Evolutionary conservation across 2,113 vertebrate genomes (phyloP).

Genomic region (Acinonyx jubatus): DNA sequence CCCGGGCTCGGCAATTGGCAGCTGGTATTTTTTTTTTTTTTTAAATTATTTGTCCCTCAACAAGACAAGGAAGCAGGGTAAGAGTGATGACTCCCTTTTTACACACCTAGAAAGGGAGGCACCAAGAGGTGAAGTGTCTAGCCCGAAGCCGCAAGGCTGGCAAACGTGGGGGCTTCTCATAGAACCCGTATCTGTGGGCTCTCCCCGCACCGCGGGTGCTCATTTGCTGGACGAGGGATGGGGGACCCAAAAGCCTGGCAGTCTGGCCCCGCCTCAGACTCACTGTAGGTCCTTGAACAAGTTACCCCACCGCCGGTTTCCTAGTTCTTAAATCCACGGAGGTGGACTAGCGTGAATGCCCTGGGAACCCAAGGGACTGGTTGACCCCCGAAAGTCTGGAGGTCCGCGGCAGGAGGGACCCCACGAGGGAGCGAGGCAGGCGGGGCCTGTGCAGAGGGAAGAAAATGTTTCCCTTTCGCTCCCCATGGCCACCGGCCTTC

Average conservation of each 20-base stretch:
- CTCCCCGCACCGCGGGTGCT: not conserved
- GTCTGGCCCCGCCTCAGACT: not conserved
- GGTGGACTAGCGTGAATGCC: not conserved
- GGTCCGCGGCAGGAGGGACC: not conserved
- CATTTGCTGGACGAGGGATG: not conserved
- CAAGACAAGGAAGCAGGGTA: not conserved
- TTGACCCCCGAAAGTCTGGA: not conserved
- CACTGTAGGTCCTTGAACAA: not conserved
- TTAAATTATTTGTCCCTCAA: not conserved
- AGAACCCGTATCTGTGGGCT: not conserved
- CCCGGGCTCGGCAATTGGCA: not conserved
- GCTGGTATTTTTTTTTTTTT: not conserved
- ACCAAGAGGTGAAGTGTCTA: not conserved
- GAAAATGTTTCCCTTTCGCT: not conserved
- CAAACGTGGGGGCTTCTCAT: not conserved
- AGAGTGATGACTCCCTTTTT: not conserved
- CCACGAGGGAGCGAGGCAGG: not conserved
- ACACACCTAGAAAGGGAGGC: not conserved
- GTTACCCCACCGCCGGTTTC: not conserved
- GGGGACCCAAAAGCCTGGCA: not conserved
- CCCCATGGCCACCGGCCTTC: not conserved
- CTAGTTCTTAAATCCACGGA: not conserved
- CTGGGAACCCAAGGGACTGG: not conserved
- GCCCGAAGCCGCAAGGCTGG: not conserved
- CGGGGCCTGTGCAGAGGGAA: not conserved